Evolutionary conservation across 2,797 vertebrate species (phyloP), one percentile per base, ranked within the genome.

Genomic region (Hippoglossus hippoglossus): DNA sequence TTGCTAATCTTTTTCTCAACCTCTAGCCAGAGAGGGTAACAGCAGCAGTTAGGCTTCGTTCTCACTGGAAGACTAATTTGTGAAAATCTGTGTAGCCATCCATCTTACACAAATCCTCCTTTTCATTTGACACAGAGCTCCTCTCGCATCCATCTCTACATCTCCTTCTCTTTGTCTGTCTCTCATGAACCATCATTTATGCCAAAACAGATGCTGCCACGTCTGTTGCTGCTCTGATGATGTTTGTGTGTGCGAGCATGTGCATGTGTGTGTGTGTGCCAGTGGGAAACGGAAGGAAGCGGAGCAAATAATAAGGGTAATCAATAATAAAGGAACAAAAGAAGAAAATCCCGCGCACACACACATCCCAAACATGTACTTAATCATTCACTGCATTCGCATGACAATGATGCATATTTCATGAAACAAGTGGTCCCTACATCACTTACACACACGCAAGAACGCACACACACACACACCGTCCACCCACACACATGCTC

Each of bases 161-260:
- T 72, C 56, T 36, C 36, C 52, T 41, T 57, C 55, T 63, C 54
- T 80, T 71, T 70, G 75, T 81, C 69, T 24, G 26, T 72, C 84
- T 83, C 46, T 80, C 78, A 76, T 79, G 69, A 82, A 73, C 55
- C 67, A 50, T 86, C 54, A 88, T 90, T 85, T 82, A 85, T 80
- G 77, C 59, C 67, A 50, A 86, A 87, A 80, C 87, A 91, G 91
- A 90, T 91, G 86, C 83, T 62, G 67, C 74, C 36, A 41, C 25
- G 58, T 71, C 78, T 77, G 79, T 55, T 71, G 67, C 63, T 72
- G 77, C 71, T 67, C 59, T 67, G 56, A 36, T 60, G 41, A 3
- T 67, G 0, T 50, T 21, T 63, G 21, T 31, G 51, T 53, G 24
- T 49, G 2, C 5, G 41, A 44, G 41, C 16, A 13, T 44, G 41